These are phyloP conservation scores for Himalopsyche phryganea DNA, from an alignment of 1,140 invertebrate genomes.

Conservation along the genomic window DNA sequence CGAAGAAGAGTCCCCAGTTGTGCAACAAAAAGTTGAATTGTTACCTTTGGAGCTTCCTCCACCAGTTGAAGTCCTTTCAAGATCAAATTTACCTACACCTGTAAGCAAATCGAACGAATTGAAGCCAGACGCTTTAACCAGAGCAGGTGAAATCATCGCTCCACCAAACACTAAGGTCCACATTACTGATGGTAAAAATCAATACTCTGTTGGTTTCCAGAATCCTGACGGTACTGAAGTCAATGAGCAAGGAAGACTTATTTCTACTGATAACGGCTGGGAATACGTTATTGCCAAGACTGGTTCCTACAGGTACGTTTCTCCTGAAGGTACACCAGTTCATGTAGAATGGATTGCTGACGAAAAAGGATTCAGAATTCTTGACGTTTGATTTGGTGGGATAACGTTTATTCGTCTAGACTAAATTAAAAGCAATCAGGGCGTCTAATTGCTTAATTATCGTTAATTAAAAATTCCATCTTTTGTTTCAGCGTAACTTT, in stretches of 20 bases:
- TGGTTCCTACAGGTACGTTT: constrained; percentile 50
- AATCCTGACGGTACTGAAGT: constrained; percentile 36
- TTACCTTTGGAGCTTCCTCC: too few species aligned
- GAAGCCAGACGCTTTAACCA: neutral
- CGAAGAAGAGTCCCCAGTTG: too few species aligned
- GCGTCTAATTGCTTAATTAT: too few species aligned
- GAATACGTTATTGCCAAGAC: constrained; percentile 40
- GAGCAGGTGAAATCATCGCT: constrained; percentile 6
- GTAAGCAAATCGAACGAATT: neutral
- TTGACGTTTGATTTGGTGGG: neutral
- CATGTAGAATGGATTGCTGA: constrained; percentile 51
- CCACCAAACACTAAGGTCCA: constrained; percentile 14
- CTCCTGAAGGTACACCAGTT: constrained; percentile 47
- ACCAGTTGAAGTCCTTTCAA: too few species aligned
- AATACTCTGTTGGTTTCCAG: constrained; percentile 33
- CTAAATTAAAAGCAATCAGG: too few species aligned
- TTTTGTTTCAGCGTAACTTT: too few species aligned
- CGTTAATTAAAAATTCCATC: too few species aligned
- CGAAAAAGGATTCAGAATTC: constrained; percentile 47
- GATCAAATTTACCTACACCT: too few species aligned
- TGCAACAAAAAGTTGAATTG: too few species aligned
- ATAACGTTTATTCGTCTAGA: too few species aligned
- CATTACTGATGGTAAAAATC: constrained; percentile 17
- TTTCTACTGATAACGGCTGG: constrained; percentile 39
- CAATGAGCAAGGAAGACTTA: constrained; percentile 35